Evolutionary conservation across 2,888 invertebrate genomes (phyloP).

Genomic region (Synergus umbraculus): DNA sequence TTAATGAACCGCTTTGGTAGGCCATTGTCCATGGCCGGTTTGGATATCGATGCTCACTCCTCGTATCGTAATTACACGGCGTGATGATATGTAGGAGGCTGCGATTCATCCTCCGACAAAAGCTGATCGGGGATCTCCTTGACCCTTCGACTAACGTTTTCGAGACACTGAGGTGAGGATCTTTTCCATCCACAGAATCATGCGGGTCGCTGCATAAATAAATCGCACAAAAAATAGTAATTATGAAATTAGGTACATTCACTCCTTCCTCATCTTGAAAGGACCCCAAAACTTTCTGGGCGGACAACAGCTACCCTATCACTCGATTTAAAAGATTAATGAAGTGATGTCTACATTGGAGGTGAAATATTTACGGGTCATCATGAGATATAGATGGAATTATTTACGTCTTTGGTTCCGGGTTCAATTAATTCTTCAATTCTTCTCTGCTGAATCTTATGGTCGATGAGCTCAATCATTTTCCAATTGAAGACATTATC

Average conservation of each 20-base stretch:
- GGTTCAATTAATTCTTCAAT: not conserved
- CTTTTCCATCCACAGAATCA: not conserved
- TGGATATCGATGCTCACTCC: conserved; percentile 35
- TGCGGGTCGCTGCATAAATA: not conserved
- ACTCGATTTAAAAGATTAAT: conserved; percentile 4
- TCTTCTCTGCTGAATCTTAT: not conserved
- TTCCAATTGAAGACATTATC: not conserved
- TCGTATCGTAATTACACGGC: not conserved
- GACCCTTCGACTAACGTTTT: conserved; percentile 9
- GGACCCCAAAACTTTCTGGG: not conserved
- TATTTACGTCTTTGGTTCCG: conserved; percentile 8
- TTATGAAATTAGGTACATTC: conserved; percentile 10
- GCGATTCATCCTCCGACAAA: conserved; percentile 26
- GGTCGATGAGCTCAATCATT: not conserved
- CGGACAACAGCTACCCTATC: not conserved
- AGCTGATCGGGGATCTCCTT: conserved; percentile 1
- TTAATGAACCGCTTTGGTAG: conserved; percentile 62
- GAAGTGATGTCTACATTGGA: not conserved
- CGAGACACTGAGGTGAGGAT: not conserved
- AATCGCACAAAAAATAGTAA: conserved; percentile 8
- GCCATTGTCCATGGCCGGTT: conserved; percentile 41
- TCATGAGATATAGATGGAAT: not conserved
- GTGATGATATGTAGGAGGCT: conserved; percentile 28
- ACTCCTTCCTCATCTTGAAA: not conserved
- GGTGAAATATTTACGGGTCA: not conserved